Conservation (phyloP, 2,113 vertebrate species). For the Phrynocephalus versicolor region DNA sequence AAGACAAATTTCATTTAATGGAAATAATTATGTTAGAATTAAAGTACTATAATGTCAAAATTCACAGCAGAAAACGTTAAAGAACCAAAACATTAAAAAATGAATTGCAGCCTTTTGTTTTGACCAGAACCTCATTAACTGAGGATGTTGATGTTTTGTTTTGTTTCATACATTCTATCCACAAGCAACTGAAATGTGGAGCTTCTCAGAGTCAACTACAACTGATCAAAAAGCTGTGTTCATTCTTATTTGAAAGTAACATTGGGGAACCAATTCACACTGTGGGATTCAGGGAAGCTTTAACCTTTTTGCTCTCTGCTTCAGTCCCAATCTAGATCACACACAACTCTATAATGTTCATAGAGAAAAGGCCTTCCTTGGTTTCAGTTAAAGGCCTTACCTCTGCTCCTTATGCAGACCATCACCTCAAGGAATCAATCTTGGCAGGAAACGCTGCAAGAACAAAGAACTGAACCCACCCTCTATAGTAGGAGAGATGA, state of each 20-base stretch:
- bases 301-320: too few relatives aligned
- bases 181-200: background rate
- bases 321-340: too few relatives aligned
- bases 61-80: background rate
- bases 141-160: background rate
- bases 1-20: slow-evolving; percentile 31
- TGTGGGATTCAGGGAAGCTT: too few relatives aligned
- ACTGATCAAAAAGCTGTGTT: background rate
- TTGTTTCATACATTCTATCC: background rate
- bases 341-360: too few relatives aligned
- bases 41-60: background rate
- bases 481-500: background rate
- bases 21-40: slow-evolving; percentile 7
- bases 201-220: background rate
- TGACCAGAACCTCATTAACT: background rate
- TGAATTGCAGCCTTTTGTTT: background rate
- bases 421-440: background rate
- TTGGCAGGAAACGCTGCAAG: background rate
- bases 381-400: background rate
- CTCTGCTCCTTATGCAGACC: background rate
- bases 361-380: background rate
- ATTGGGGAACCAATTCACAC: background rate
- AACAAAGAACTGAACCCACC: background rate
- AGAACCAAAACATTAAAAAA: background rate
- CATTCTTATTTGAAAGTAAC: background rate